phyloP scores from a whole-genome alignment of 1,140 invertebrate species.

The Globodera ellingtonae region DNA sequence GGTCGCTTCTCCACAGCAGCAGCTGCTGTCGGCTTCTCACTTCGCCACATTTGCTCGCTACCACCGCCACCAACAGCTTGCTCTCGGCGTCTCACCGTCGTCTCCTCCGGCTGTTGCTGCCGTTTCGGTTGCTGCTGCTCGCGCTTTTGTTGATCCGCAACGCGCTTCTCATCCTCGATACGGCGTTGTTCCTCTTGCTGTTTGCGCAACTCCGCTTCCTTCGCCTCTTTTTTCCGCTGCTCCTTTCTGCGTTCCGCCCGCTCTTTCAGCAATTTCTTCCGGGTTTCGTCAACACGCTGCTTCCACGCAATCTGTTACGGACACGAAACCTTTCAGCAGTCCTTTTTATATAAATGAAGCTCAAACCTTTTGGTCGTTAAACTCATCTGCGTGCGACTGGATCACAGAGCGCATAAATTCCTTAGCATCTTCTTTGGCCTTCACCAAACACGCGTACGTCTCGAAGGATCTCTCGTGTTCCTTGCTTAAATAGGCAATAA shows the following conservation, averaged over 20 bases:
- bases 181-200: background rate
- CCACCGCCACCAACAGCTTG: too few relatives aligned
- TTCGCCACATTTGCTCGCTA: too few relatives aligned
- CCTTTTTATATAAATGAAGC: slow-evolving; percentile 30
- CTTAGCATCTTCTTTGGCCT: slow-evolving; percentile 46
- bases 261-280: slow-evolving; percentile 45
- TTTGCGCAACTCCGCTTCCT: slow-evolving; percentile 24
- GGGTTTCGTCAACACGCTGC: slow-evolving; percentile 24
- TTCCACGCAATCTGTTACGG: slow-evolving; percentile 40
- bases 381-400: slow-evolving; percentile 45
- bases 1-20: too few relatives aligned
- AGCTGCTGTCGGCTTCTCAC: too few relatives aligned
- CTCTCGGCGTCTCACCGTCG: too few relatives aligned
- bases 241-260: slow-evolving; percentile 50
- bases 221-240: slow-evolving; percentile 34
- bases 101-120: too few relatives aligned
- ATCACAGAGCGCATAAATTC: slow-evolving; percentile 54
- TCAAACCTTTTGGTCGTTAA: slow-evolving; percentile 40
- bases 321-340: slow-evolving; percentile 39
- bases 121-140: too few relatives aligned
- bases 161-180: too few relatives aligned
- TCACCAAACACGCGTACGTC: slow-evolving; percentile 46
- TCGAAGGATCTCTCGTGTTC: slow-evolving; percentile 50
- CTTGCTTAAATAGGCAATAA: slow-evolving; percentile 44
- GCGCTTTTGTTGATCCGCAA: too few relatives aligned